Percentiles rank a stretch among this genome's conserved stretches.
phyloP scores from a whole-genome alignment of 2,113 vertebrate species.

The Thermophis baileyi region DNA sequence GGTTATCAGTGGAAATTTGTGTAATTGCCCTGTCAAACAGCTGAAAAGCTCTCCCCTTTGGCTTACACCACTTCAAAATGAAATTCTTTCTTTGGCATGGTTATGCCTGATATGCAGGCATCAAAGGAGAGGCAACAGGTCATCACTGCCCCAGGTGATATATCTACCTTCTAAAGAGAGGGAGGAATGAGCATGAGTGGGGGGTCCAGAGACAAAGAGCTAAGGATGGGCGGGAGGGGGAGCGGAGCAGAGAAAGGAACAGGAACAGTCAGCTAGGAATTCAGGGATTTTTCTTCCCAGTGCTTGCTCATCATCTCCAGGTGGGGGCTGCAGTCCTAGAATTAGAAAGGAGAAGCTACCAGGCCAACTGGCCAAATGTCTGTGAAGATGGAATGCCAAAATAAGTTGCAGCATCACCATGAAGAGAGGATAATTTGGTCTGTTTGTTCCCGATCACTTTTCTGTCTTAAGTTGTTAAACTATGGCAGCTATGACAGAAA shows the following conservation, averaged over 20 bases:
- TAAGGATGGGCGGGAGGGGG: neutral
- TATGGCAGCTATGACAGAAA: neutral
- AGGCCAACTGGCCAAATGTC: neutral
- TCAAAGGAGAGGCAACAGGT: slow-evolving; percentile 78
- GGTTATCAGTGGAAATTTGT: slow-evolving; percentile 64
- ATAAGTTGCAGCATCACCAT: neutral
- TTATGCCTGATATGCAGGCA: slow-evolving; percentile 79
- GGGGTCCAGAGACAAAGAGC: neutral
- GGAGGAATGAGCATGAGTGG: neutral
- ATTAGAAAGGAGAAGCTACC: neutral
- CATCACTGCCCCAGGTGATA: slow-evolving; percentile 64
- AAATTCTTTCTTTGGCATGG: slow-evolving; percentile 80
- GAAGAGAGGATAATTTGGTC: neutral
- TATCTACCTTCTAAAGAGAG: slow-evolving; percentile 59
- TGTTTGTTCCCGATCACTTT: neutral
- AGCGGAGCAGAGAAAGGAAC: neutral
- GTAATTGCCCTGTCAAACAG: slow-evolving; percentile 82
- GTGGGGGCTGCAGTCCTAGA: neutral
- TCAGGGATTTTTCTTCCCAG: neutral
- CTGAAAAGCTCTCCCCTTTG: slow-evolving; percentile 70
- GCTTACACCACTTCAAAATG: slow-evolving; percentile 85
- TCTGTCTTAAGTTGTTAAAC: neutral
- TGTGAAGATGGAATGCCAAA: neutral
- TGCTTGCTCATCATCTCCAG: neutral
- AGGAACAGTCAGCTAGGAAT: neutral